These are phyloP conservation scores for Drosophila putrida DNA, from an alignment of 2,888 invertebrate genomes.

Conservation along the genomic window DNA sequence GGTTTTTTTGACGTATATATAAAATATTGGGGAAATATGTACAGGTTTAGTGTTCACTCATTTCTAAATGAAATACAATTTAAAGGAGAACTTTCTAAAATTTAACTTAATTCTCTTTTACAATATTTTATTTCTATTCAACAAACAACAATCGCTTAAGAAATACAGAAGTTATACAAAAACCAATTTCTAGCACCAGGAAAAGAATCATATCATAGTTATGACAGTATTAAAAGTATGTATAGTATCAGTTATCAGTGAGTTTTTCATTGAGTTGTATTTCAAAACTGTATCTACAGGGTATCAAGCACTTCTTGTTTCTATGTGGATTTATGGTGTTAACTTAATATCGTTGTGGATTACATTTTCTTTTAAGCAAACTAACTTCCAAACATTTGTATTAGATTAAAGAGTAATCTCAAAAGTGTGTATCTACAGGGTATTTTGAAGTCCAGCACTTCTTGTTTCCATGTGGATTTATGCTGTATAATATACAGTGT, in stretches of 20 bases:
- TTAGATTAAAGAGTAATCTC: too few species aligned
- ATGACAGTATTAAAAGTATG: too few species aligned
- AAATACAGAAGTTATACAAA: neutral
- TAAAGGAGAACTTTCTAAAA: too few species aligned
- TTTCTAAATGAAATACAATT: too few species aligned
- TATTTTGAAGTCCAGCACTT: neutral
- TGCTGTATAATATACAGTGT: too few species aligned
- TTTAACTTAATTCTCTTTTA: too few species aligned
- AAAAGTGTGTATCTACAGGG: neutral
- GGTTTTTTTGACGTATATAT: too few species aligned
- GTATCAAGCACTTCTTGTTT: neutral
- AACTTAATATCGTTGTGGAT: constrained; percentile 2
- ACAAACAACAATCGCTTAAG: neutral
- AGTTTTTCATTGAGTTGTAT: too few species aligned
- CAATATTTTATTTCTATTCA: neutral
- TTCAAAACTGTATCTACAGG: neutral
- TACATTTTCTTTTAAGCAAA: constrained; percentile 21
- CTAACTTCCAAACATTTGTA: constrained; percentile 66
- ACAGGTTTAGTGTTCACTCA: too few species aligned
- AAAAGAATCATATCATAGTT: too few species aligned
- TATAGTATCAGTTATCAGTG: too few species aligned
- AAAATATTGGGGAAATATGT: too few species aligned
- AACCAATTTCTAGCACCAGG: neutral
- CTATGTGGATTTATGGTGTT: constrained; percentile 40
- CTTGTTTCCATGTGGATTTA: constrained; percentile 33